Base-by-base conservation (phyloP, 1,140 invertebrate genomes). In the Eupeodes corollae region DNA sequence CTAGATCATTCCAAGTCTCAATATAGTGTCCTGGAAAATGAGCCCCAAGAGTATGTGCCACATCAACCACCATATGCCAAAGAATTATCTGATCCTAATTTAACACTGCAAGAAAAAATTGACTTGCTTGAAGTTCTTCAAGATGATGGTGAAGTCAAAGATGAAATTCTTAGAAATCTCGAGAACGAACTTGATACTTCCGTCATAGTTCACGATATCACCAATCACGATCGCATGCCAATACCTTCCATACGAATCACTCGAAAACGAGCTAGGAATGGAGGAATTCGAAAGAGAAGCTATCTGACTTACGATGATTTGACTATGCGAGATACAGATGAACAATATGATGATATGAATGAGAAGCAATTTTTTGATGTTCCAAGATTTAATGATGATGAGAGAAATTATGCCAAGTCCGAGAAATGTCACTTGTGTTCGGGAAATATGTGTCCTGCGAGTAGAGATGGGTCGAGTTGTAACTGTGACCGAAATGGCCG, bases 261-360 rank as follows among this genome's bases (percentile, higher is more conserved):
- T 16, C 19, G 12, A 15, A 34, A 18, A 34, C 1, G 34, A 32
- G n/a, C 3, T 12, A 40, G 43, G 33, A 34, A 37, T n/a, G n/a
- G n/a, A n/a, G 13, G 21, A 12, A 43, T 41, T 13, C 15, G 35
- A 16, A 48, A 48, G 19, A 12, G 41, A 33, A 48, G 47, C 21
- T 48, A 16, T 13, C 11, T 37, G n/a, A 6, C 19, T 12, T 26
- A 43, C 12, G 41, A 48, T 13, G 16, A 35, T 21, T 16, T 43
- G 30, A 12, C 12, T 34, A 43, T 42, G 6, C 16, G 8, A 19
- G 41, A 30, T 31, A 33, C 33, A 9, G 12, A 34, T 35, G 12
- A 11, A 35, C 16, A 48, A 42, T 30, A 18, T n/a, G 46, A 42
- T n/a, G 30, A n/a, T 11, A 35, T 38, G 14, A 37, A 41, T 12